phyloP scores from a whole-genome alignment of 2,113 vertebrate genomes.

The Gallinago paraguaiae region DNA sequence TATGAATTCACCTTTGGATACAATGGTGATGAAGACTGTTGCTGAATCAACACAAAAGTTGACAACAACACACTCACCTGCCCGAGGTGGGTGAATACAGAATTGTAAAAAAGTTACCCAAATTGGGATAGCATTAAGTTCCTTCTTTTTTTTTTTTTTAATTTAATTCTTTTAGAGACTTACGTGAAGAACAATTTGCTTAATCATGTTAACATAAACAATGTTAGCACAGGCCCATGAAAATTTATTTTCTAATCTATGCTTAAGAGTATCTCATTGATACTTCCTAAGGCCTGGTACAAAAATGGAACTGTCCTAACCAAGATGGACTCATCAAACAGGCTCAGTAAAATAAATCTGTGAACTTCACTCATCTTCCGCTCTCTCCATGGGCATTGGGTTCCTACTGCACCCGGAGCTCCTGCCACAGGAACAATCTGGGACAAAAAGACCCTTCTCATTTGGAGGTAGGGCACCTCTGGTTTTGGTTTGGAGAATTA shows the following conservation, averaged over 20 bases:
- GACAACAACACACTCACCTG: neutral
- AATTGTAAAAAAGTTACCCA: neutral
- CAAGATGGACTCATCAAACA: neutral
- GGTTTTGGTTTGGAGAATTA: neutral
- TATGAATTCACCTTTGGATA: neutral
- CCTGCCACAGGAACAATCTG: neutral
- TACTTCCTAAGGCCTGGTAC: neutral
- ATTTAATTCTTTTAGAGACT: neutral
- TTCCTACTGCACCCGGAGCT: neutral
- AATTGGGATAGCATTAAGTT: rapidly evolving
- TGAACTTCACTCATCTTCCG: neutral
- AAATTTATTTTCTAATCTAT: neutral
- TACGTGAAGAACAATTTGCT: neutral
- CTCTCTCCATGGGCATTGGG: neutral
- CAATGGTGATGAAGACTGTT: rapidly evolving
- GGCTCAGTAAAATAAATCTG: neutral
- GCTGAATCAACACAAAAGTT: neutral
- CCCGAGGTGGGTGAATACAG: neutral
- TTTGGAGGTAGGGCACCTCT: neutral
- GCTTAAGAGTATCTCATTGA: neutral
- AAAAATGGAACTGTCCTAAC: neutral
- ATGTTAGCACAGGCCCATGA: neutral
- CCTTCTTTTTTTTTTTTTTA: neutral
- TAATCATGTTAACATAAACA: neutral
- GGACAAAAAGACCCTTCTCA: neutral